Percentiles rank a stretch among this genome's conserved stretches.
These are phyloP conservation scores for Drosophila parabipectinata DNA, from an alignment of 1,140 invertebrate species.

Conservation along the genomic window DNA sequence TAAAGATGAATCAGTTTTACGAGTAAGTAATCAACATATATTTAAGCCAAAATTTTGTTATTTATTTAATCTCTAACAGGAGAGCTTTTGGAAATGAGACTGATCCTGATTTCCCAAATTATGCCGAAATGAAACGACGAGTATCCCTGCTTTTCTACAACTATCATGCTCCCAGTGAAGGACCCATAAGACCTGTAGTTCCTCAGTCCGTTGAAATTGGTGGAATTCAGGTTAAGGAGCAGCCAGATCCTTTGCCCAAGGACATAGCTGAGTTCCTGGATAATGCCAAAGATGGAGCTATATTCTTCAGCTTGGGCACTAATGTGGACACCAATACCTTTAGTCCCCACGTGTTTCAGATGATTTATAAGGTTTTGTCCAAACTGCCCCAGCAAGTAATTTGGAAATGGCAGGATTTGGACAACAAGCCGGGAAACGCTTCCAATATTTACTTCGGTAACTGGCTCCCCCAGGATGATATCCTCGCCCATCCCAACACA, in stretches of 20 bases:
- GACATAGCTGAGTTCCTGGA: slow-evolving; percentile 85
- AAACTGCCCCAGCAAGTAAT: slow-evolving; percentile 85
- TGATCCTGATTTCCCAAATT: slow-evolving; percentile 10
- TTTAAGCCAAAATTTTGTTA: background rate
- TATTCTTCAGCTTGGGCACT: slow-evolving; percentile 87
- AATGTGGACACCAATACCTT: slow-evolving; percentile 84
- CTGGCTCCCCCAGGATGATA: slow-evolving; percentile 90
- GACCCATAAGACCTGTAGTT: slow-evolving; percentile 74
- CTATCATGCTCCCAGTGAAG: slow-evolving; percentile 66
- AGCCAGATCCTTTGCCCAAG: slow-evolving; percentile 79
- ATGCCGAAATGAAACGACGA: slow-evolving; percentile 53
- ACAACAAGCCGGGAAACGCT: slow-evolving; percentile 85
- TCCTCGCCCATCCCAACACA: slow-evolving; percentile 88
- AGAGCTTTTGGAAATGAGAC: background rate
- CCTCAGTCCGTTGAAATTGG: slow-evolving; percentile 84
- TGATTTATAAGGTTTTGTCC: slow-evolving; percentile 85
- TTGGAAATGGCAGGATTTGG: slow-evolving; percentile 87
- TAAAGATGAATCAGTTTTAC: slow-evolving; percentile 16
- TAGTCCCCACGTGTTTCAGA: slow-evolving; percentile 75
- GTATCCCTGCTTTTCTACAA: slow-evolving; percentile 73
- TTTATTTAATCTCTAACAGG: background rate
- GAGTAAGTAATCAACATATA: slow-evolving; percentile 1
- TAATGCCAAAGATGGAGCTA: slow-evolving; percentile 84
- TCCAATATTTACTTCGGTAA: slow-evolving; percentile 87
- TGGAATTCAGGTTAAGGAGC: slow-evolving; percentile 83